Evolutionary conservation across 2,888 invertebrate species (phyloP).

Genomic region (Polia nebulosa): DNA sequence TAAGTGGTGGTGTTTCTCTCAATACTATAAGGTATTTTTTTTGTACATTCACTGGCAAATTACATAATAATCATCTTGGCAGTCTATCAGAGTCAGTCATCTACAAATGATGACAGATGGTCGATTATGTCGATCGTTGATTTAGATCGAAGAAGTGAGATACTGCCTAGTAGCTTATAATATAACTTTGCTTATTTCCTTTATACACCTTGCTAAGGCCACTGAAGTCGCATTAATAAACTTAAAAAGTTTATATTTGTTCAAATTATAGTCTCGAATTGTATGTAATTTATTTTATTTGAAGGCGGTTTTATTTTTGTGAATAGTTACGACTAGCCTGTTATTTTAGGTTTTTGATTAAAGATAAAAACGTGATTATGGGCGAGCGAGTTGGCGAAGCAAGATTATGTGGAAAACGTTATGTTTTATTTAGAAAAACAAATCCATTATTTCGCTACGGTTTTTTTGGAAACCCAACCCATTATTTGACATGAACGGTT

Average conservation of each 20-base stretch:
- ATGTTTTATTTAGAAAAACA: background rate
- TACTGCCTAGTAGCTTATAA: background rate
- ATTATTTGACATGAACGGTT: no score
- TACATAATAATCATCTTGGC: slow-evolving; percentile 4
- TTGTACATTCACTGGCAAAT: slow-evolving; percentile 3
- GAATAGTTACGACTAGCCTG: slow-evolving; percentile 11
- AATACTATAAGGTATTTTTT: background rate
- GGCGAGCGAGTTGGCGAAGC: background rate
- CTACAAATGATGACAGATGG: slow-evolving; percentile 6
- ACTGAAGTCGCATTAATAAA: slow-evolving; percentile 19
- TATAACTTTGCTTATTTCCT: slow-evolving; percentile 12
- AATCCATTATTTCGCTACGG: background rate
- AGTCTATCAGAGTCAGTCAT: slow-evolving; percentile 15
- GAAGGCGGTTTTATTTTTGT: slow-evolving; percentile 11
- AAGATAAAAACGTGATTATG: slow-evolving; percentile 17
- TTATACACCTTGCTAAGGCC: background rate
- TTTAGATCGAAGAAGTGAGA: slow-evolving; percentile 13
- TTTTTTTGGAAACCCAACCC: no score
- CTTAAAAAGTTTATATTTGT: slow-evolving; percentile 34
- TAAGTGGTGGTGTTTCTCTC: no score
- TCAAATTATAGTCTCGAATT: slow-evolving; percentile 34
- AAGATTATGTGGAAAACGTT: background rate
- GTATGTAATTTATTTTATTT: slow-evolving; percentile 31
- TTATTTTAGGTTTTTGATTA: slow-evolving; percentile 16
- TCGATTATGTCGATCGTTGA: background rate